phyloP scores from a whole-genome alignment of 2,888 invertebrate genomes.

The Drosophila mettleri region DNA sequence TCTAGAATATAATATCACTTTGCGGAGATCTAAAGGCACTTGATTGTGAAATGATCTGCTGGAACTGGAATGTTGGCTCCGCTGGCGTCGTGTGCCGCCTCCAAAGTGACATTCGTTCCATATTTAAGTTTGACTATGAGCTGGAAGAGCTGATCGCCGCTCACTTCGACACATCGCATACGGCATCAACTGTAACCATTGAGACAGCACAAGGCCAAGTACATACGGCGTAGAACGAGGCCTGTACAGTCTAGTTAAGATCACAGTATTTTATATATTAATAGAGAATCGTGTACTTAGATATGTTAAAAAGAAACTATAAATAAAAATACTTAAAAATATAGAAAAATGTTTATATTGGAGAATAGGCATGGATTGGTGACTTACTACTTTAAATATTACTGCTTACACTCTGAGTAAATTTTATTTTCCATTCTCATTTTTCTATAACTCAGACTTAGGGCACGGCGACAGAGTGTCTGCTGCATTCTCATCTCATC shows the following conservation, averaged over 20 bases:
- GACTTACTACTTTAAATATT: neutral
- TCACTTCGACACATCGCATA: conserved; percentile 84
- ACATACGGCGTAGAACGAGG: neutral
- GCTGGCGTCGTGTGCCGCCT: conserved; percentile 83
- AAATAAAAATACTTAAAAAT: neutral
- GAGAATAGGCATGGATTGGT: neutral
- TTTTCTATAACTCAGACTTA: neutral
- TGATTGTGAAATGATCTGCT: conserved; percentile 86
- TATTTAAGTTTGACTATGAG: conserved; percentile 74
- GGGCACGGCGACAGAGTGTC: conserved; percentile 64
- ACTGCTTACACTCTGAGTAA: neutral
- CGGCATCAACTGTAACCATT: conserved; percentile 70
- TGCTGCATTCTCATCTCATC: conserved; percentile 49
- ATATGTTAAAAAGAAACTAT: neutral
- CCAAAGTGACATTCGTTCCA: conserved; percentile 64
- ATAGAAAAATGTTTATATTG: too few species aligned
- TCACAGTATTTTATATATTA: conserved; percentile 43
- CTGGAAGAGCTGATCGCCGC: conserved; percentile 71
- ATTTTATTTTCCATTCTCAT: neutral
- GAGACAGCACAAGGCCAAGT: conserved; percentile 28
- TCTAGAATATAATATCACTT: conserved; percentile 86
- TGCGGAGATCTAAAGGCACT: conserved; percentile 86
- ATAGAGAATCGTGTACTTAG: conserved; percentile 31
- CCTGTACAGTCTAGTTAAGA: conserved; percentile 2
- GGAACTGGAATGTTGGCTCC: conserved; percentile 85